phyloP scores from a whole-genome alignment of 2,888 invertebrate species.

The Physocephala rufipes region DNA sequence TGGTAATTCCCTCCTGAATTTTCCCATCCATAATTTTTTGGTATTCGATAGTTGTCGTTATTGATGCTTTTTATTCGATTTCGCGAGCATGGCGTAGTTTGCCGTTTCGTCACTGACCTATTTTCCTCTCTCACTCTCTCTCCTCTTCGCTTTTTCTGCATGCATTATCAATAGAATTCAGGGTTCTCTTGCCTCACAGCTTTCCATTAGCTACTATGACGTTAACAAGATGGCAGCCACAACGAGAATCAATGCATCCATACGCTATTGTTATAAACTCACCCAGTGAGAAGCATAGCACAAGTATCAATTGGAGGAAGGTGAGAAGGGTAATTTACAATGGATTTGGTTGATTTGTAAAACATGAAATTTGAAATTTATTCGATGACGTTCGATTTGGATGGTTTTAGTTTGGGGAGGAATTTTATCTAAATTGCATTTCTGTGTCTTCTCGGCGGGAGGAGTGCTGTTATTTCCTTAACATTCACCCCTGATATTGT shows the following conservation, averaged over 20 bases:
- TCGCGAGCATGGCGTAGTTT: conserved; percentile 11
- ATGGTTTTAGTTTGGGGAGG: conserved; percentile 51
- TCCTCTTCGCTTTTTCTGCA: too few species aligned
- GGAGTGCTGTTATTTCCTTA: too few species aligned
- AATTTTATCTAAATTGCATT: conserved; percentile 38
- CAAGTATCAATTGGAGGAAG: too few species aligned
- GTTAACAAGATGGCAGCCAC: neutral
- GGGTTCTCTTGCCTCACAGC: neutral
- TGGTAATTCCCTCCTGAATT: too few species aligned
- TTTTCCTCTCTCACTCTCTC: too few species aligned
- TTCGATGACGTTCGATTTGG: conserved; percentile 57
- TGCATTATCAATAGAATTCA: conserved; percentile 2
- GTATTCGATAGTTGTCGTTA: neutral
- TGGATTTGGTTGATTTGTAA: neutral
- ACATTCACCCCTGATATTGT: too few species aligned
- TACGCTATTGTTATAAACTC: too few species aligned
- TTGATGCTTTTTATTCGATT: neutral
- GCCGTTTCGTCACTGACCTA: conserved; percentile 23
- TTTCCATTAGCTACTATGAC: neutral
- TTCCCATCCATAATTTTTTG: too few species aligned
- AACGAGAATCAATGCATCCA: conserved; percentile 4
- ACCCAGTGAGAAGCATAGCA: too few species aligned
- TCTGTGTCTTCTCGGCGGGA: neutral
- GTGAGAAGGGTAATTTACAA: too few species aligned
- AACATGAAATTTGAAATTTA: conserved; percentile 56